Evolutionary conservation across 1,140 invertebrate species (phyloP), one percentile per base, ranked within the genome.

Genomic region (Conus betulinus): DNA sequence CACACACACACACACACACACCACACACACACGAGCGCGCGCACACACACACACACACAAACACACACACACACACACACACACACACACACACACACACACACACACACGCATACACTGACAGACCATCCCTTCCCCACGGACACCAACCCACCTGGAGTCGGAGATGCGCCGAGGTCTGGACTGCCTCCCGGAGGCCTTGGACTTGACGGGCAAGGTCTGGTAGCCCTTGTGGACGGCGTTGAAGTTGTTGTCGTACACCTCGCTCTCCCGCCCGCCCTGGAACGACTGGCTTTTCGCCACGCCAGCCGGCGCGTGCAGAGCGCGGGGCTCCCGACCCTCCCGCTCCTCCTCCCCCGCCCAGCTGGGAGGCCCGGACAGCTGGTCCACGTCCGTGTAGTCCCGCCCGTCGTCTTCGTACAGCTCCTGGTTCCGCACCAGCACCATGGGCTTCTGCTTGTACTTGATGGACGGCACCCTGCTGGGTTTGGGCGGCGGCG

Each of bases 401-500:
- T 95, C 95, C 25, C 92, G 83, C 71, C 93, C 93, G 82, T 94
- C 93, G 82, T 95, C 94, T 39, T 94, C 93, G 74, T 93, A 93
- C 53, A 93, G 63, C 5, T 89, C 89, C 25, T 85, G 86, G 84
- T 94, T 93, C 52, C 94, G 87, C 7, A 94, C 91, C 25, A 86
- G 85, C 11, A 95, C 91, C n/a, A 88, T 79, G 10, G 95, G 94
- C 39, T 91, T 89, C 23, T 93, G 90, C 76, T 92, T 93, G 76
- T 93, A 93, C 81, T 94, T 95, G 13, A 95, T 89, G 0, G 95
- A 96, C 23, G 97, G 97, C 85, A 97, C 94, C 88, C 97, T 94
- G 55, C 97, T 97, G 8, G 97, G 97, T 95, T 97, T 97, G 0
- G 97, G 97, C 15, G 97, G 97, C 13, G 97, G 97, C 23, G 93